Conservation (phyloP, 23 tunicate species). For the Ciona savignyi region DNA sequence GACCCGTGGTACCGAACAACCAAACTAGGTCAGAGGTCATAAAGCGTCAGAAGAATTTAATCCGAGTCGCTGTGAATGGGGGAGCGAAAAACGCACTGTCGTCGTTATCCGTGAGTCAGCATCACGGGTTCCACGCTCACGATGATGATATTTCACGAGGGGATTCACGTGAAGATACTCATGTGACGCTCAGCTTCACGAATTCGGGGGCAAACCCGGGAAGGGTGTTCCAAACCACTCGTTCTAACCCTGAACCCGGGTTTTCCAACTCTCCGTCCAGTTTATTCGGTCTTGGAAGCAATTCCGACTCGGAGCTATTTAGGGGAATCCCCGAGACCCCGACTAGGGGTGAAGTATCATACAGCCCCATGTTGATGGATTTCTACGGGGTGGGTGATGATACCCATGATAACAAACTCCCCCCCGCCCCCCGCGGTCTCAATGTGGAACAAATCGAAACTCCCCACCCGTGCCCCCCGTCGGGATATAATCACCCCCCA, state of each 20-base stretch:
- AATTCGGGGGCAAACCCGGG: not conserved
- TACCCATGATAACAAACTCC: constrained; percentile 1
- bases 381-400: constrained; percentile 10
- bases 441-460: constrained; percentile 12
- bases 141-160: not conserved
- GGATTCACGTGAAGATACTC: not conserved
- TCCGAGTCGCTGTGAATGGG: constrained; percentile 51
- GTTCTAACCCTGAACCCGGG: constrained; percentile 7
- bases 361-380: not conserved
- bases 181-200: constrained; percentile 4
- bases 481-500: constrained; percentile 59
- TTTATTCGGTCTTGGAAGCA: constrained; percentile 6
- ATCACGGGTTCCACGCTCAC: not conserved
- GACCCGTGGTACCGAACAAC: not conserved
- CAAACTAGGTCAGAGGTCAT: constrained; percentile 9
- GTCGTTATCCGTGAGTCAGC: not conserved
- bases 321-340: constrained; percentile 11
- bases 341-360: not conserved
- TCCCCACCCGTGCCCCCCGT: constrained; percentile 20
- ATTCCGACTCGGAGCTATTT: constrained; percentile 10
- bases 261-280: not conserved
- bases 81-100: not conserved
- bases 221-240: not conserved
- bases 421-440: constrained; percentile 4
- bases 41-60: constrained; percentile 55